These are phyloP conservation scores for Tinea pellionella DNA, from an alignment of 2,888 invertebrate genomes.

Conservation along the genomic window DNA sequence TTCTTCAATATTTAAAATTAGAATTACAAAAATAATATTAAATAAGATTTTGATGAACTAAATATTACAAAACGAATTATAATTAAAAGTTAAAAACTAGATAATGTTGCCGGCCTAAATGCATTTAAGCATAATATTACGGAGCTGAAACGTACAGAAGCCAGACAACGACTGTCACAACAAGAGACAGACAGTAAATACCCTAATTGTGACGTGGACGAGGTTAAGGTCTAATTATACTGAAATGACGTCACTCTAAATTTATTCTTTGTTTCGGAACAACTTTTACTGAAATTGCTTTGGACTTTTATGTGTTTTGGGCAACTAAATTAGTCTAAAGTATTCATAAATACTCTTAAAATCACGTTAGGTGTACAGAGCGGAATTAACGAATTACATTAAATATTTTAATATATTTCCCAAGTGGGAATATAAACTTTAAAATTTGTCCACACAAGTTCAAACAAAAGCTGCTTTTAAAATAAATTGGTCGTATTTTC, in stretches of 20 bases:
- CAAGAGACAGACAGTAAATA: not conserved
- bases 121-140: not conserved
- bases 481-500: not conserved
- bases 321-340: not conserved
- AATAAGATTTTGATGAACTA: too few species aligned
- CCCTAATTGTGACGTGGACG: conserved; percentile 7
- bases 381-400: too few species aligned
- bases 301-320: not conserved
- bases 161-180: not conserved
- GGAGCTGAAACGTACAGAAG: not conserved
- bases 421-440: too few species aligned
- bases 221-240: conserved; percentile 2
- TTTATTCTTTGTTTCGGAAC: not conserved
- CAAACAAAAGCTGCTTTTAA: not conserved
- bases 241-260: not conserved
- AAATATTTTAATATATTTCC: too few species aligned
- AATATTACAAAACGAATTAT: too few species aligned
- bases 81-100: not conserved
- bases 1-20: not conserved
- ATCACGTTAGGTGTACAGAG: too few species aligned
- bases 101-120: not conserved
- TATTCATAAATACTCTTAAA: not conserved
- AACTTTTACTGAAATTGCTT: not conserved
- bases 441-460: not conserved
- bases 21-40: not conserved